A percentile compares a stretch with the other conserved stretches of the same genome.
Evolutionary conservation across 2,113 vertebrate species (phyloP).

Genomic region (Ramphastos sulfuratus): DNA sequence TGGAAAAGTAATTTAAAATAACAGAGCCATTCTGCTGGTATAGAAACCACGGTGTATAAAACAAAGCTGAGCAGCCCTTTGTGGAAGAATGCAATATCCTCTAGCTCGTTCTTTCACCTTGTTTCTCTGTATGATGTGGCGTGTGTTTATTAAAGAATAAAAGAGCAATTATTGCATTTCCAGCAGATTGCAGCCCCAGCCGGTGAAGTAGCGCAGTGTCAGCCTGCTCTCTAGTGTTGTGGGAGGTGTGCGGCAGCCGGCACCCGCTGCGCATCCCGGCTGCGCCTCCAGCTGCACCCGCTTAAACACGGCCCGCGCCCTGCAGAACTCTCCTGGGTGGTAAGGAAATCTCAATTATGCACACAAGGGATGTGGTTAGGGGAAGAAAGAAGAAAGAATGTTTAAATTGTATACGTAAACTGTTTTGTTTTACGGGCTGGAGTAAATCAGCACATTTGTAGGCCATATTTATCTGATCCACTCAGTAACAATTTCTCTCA

Average conservation of each 20-base stretch:
- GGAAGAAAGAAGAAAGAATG: conserved; percentile 71
- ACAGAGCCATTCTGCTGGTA: neutral
- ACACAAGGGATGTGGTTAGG: conserved; percentile 82
- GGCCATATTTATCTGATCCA: conserved; percentile 76
- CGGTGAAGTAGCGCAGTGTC: conserved; percentile 21
- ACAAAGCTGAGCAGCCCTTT: conserved; percentile 23
- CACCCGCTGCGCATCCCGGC: neutral
- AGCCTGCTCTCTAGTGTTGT: conserved; percentile 79
- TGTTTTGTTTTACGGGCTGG: conserved; percentile 80
- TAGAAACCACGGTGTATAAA: neutral
- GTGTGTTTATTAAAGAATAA: conserved; percentile 53
- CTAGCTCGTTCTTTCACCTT: conserved; percentile 14
- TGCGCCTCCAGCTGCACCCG: conserved; percentile 74
- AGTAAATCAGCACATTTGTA: conserved; percentile 78
- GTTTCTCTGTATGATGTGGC: neutral
- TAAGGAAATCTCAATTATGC: conserved; percentile 78
- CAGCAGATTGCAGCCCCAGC: neutral
- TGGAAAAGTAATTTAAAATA: conserved; percentile 46
- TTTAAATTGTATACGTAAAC: conserved; percentile 82
- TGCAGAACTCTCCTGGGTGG: conserved; percentile 72
- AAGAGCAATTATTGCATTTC: conserved; percentile 21
- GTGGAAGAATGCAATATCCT: conserved; percentile 17
- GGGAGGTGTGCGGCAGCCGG: conserved; percentile 49
- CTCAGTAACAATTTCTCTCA: conserved; percentile 61
- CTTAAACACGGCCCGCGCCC: conserved; percentile 72